These are phyloP conservation scores for Lepisosteus osseus DNA, from an alignment of 2,113 vertebrate species.

Conservation along the genomic window DNA sequence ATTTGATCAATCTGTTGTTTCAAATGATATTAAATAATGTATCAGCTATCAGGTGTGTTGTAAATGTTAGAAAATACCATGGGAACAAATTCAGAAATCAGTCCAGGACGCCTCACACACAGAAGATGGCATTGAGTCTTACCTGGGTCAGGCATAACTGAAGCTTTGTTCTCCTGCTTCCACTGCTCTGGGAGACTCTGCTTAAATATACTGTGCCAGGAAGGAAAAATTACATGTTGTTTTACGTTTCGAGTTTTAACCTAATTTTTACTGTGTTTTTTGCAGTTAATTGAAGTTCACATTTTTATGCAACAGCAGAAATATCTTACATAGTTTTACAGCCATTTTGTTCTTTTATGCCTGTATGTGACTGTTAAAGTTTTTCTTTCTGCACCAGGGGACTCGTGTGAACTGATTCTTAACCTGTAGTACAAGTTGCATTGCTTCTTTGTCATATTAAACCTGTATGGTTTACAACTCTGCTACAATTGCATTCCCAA, in stretches of 20 bases:
- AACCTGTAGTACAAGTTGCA: no score
- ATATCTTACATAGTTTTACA: no score
- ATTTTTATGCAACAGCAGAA: no score
- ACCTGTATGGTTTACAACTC: not conserved
- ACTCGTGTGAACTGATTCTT: not conserved
- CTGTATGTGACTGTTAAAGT: no score
- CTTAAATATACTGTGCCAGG: constrained; percentile 40
- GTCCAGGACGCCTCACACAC: constrained; percentile 33
- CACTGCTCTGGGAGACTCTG: constrained; percentile 27
- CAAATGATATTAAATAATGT: constrained; percentile 14
- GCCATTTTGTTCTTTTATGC: no score
- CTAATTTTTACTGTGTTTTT: constrained; percentile 16
- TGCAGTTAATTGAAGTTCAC: not conserved
- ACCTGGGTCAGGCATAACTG: constrained; percentile 40
- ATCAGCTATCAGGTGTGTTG: constrained; percentile 34
- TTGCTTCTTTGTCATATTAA: not conserved
- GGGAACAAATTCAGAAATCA: constrained; percentile 35
- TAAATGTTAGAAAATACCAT: constrained; percentile 33
- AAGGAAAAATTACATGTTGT: constrained; percentile 41
- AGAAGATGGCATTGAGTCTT: constrained; percentile 57
- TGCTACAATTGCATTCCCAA: no score
- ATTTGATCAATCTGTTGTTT: constrained; percentile 27
- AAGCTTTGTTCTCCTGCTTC: constrained; percentile 43
- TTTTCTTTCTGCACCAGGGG: no score
- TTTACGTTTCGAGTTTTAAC: constrained; percentile 13